Conservation (phyloP, 2,113 vertebrate genomes). For the Furnarius figulus region DNA sequence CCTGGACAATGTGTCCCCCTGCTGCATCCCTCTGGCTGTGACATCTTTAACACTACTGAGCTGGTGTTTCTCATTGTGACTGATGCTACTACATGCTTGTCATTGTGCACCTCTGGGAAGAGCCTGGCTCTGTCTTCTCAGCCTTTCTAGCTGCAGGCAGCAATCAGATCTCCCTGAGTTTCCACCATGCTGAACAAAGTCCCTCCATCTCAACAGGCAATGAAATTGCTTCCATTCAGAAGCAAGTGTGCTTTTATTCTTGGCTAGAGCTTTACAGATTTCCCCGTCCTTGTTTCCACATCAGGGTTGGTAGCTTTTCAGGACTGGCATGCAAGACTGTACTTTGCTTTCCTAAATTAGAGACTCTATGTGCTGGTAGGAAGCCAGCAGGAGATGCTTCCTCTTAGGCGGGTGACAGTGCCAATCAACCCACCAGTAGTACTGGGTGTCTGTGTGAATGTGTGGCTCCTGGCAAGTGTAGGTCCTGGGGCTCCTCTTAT, state of each 20-base stretch:
- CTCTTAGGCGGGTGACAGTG: not conserved
- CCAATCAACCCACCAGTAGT: slow-evolving; percentile 1
- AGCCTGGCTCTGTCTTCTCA: not conserved
- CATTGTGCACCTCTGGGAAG: not conserved
- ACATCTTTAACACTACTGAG: not conserved
- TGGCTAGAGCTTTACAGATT: not conserved
- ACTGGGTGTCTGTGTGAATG: not conserved
- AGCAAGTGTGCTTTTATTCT: not conserved
- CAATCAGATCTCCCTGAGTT: not conserved
- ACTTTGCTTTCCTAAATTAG: slow-evolving; percentile 43
- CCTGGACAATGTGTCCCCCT: not conserved
- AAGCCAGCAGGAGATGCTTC: slow-evolving; percentile 42
- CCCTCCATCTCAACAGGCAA: not conserved
- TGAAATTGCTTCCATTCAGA: not conserved
- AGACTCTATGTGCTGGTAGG: not conserved
- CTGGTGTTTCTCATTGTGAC: not conserved
- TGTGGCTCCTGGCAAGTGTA: not conserved
- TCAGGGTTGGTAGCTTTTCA: slow-evolving; percentile 16
- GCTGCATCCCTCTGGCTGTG: not conserved
- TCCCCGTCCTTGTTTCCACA: not conserved
- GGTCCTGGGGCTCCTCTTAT: not conserved
- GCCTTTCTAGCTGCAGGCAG: not conserved
- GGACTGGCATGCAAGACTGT: slow-evolving; percentile 18
- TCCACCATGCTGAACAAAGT: not conserved
- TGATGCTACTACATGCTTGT: not conserved